Base-by-base conservation (phyloP, 2,888 invertebrate genomes). In the Pandemis cinnamomeana region DNA sequence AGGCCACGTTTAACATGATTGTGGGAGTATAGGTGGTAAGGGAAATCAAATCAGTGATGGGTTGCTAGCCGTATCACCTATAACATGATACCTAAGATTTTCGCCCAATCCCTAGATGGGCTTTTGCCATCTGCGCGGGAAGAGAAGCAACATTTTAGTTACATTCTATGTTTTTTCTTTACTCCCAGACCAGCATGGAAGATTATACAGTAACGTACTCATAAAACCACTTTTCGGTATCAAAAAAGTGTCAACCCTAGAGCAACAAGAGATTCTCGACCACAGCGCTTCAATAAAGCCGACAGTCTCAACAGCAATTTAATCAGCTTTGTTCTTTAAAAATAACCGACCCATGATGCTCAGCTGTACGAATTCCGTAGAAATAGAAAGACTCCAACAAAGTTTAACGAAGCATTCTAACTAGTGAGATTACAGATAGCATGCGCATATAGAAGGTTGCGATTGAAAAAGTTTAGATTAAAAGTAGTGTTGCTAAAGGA, bases 271-370 rank as follows among this genome's bases (percentile, higher is more conserved):
- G 79, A 78, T 75, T 72, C 77, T 77, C 78, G 77, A 82, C 83
- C 81, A 76, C 85, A 82, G 75, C 77, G 80, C 80, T 81, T 81
- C 84, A 84, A 85, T 86, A 86, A 84, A 84, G 83, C 84, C 82
- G 81, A 80, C 81, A 78, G 81, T 82, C 84, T 84, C 85, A 84
- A 87, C 85, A 86, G 84, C 84, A 87, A 87, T 88, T 89, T 89
- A 88, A 89, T 88, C 89, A 87, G 86, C 87, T 87, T 86, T 87
- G 87, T 88, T 86, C 86, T 84, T 86, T 83, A 84, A 85, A 88
- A 87, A 86, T 87, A 87, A 86, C 78, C 80, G 78, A 83, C 80
- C 81, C 80, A 79, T 70, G 81, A 80, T 76, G 81, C 27, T 36
- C 27, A 36, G 27, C 81, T 82, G 82, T 82, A 80, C 68, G 51